A percentile compares a stretch with the other conserved stretches of the same genome.
phyloP scores from a whole-genome alignment of 2,888 invertebrate genomes.

The Limnephilus auricula region DNA sequence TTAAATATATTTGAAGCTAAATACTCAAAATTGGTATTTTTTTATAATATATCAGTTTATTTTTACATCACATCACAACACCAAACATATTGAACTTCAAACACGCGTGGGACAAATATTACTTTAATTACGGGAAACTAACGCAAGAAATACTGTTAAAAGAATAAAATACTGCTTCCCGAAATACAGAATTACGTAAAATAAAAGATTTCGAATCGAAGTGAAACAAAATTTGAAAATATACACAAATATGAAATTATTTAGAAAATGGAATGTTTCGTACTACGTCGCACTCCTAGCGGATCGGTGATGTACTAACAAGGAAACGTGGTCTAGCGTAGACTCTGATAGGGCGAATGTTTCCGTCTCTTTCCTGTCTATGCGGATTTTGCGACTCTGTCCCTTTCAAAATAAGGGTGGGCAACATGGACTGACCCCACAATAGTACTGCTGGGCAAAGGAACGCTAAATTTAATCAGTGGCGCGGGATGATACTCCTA shows the following conservation, averaged over 20 bases:
- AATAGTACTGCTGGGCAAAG: slow-evolving; percentile 20
- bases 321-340: slow-evolving; percentile 53
- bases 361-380: slow-evolving; percentile 47
- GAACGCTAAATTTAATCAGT: slow-evolving; percentile 40
- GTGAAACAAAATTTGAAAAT: slow-evolving; percentile 13
- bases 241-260: background rate
- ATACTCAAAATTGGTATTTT: background rate
- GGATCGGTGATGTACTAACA: slow-evolving; percentile 64
- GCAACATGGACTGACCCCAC: slow-evolving; percentile 56
- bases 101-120: slow-evolving; percentile 11
- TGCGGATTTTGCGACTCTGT: slow-evolving; percentile 35
- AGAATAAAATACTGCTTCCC: background rate
- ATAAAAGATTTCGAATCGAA: slow-evolving; percentile 36
- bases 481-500: slow-evolving; percentile 6
- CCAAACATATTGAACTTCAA: slow-evolving; percentile 43
- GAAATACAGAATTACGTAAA: background rate
- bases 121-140: background rate
- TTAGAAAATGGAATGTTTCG: slow-evolving; percentile 44
- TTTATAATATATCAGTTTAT: background rate
- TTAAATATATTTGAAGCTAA: background rate
- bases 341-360: slow-evolving; percentile 52
- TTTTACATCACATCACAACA: slow-evolving; percentile 32
- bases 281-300: slow-evolving; percentile 64
- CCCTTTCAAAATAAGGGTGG: slow-evolving; percentile 54
- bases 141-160: background rate